phyloP scores from a whole-genome alignment of 2,888 invertebrate species.

The Craniophora ligustri region DNA sequence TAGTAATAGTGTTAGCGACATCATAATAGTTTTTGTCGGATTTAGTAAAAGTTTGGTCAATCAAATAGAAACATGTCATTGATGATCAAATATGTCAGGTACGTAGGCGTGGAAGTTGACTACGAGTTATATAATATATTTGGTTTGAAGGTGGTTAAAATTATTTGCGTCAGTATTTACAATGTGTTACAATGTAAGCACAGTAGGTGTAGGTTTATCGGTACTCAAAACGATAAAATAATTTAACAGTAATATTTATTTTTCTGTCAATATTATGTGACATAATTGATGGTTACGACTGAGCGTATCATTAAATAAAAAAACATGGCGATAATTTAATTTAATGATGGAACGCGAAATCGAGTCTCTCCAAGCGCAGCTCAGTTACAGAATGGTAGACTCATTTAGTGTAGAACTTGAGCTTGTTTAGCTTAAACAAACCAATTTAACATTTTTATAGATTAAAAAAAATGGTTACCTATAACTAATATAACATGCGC shows the following conservation, averaged over 20 bases:
- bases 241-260: not conserved
- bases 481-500: slow-evolving; percentile 22
- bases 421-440: too few species aligned
- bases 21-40: too few species aligned
- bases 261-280: not conserved
- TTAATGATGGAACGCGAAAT: not conserved
- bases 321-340: not conserved
- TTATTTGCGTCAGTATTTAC: slow-evolving; percentile 18
- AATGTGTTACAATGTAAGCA: slow-evolving; percentile 11
- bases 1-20: too few species aligned
- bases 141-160: slow-evolving; percentile 16
- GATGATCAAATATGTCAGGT: slow-evolving; percentile 30
- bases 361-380: not conserved
- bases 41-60: too few species aligned
- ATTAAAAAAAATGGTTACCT: slow-evolving; percentile 17
- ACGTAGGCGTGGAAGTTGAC: slow-evolving; percentile 29
- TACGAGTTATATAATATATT: slow-evolving; percentile 8
- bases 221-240: not conserved
- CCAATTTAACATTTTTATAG: too few species aligned
- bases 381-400: not conserved
- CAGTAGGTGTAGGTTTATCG: too few species aligned
- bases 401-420: too few species aligned
- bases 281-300: not conserved
- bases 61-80: slow-evolving; percentile 40
- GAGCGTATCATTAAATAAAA: not conserved